Conservation (phyloP, 2,797 vertebrate species). For the Alectoris magna region DNA sequence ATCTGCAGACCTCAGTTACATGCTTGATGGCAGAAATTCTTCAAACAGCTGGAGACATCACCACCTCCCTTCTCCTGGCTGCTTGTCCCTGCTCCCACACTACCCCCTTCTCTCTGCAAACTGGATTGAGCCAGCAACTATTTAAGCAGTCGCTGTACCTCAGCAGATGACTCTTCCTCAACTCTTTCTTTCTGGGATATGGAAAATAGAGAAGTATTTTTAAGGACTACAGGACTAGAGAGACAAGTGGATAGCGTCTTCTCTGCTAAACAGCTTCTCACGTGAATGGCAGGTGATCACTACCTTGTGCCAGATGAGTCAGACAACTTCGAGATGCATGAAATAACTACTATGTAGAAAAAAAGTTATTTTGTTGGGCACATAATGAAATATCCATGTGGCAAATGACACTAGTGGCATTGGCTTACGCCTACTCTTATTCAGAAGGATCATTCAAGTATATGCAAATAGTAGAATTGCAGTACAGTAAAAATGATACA, state of each 20-base stretch:
- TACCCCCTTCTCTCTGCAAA: background rate
- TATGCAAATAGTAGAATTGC: background rate
- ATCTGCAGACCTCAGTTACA: slow-evolving; percentile 11
- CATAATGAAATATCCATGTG: background rate
- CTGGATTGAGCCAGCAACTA: background rate
- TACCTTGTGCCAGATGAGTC: background rate
- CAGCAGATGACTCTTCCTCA: background rate
- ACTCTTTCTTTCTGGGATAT: background rate
- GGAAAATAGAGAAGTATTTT: background rate
- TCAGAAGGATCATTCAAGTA: background rate
- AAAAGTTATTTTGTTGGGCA: background rate
- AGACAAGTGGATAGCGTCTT: background rate
- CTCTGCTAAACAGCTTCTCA: background rate
- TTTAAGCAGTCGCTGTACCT: background rate
- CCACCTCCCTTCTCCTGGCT: background rate
- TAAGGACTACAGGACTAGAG: background rate
- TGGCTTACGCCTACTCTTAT: background rate
- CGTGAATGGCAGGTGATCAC: background rate
- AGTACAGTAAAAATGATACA: background rate
- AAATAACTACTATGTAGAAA: background rate
- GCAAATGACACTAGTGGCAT: background rate
- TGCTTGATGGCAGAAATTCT: slow-evolving; percentile 30
- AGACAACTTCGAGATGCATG: background rate
- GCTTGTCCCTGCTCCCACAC: background rate
- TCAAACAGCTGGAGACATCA: slow-evolving; percentile 8